A percentile compares a stretch with the other conserved stretches of the same genome.
phyloP scores from a whole-genome alignment of 1,140 invertebrate genomes.

The Potamilus streckersoni region DNA sequence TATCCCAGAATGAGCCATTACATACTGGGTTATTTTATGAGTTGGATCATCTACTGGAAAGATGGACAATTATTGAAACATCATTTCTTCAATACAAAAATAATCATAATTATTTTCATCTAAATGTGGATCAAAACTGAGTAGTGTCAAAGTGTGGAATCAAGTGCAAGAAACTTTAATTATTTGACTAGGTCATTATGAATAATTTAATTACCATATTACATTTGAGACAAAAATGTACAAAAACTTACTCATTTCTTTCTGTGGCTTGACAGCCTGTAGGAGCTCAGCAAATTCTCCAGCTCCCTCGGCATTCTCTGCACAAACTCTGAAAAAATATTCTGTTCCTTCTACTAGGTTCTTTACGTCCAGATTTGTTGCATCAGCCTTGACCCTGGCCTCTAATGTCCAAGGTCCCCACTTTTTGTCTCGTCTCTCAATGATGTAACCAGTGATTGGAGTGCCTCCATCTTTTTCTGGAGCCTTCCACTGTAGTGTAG shows the following conservation, averaged over 20 bases:
- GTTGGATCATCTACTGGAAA: too few species aligned
- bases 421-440: conserved; percentile 81
- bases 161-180: too few species aligned
- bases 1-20: too few species aligned
- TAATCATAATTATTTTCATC: too few species aligned
- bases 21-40: too few species aligned
- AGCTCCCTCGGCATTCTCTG: conserved; percentile 92
- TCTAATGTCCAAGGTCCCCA: conserved; percentile 76
- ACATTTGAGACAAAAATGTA: too few species aligned
- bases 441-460: conserved; percentile 89
- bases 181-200: too few species aligned
- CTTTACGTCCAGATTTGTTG: conserved; percentile 47
- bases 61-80: too few species aligned
- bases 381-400: conserved; percentile 38
- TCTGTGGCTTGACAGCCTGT: conserved; percentile 54
- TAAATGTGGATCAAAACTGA: too few species aligned
- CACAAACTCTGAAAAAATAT: conserved; percentile 93
- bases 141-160: too few species aligned
- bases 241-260: conserved; percentile 56
- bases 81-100: too few species aligned
- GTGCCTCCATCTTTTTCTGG: conserved; percentile 98
- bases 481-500: conserved; percentile 82
- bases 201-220: too few species aligned
- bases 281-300: conserved; percentile 48
- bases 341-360: conserved; percentile 89